These are phyloP conservation scores for Rhabdophis nuchalis DNA, from an alignment of 2,797 vertebrate species.

Conservation along the genomic window DNA sequence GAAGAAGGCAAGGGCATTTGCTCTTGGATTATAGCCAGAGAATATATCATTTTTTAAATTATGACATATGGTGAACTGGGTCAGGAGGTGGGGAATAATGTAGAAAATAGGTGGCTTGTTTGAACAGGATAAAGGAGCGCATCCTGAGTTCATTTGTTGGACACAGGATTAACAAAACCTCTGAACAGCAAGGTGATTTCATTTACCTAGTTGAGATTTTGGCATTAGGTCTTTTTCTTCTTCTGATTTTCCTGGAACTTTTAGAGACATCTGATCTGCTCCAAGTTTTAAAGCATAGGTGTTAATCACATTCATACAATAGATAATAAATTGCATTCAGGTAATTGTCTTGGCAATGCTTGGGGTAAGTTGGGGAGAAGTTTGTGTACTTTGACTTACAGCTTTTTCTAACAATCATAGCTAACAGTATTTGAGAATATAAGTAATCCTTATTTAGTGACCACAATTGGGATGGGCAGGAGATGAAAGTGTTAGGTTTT, in stretches of 20 bases:
- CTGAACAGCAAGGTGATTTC: accelerated
- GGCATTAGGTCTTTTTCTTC: constrained; percentile 26
- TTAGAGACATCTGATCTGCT: not conserved
- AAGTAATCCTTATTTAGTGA: not conserved
- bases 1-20: not conserved
- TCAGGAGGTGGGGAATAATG: not conserved
- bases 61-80: not conserved
- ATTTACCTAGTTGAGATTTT: not conserved
- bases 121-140: constrained; percentile 4
- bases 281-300: not conserved
- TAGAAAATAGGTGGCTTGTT: not conserved
- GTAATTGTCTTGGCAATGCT: not conserved
- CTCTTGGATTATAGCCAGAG: not conserved
- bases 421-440: not conserved
- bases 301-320: not conserved
- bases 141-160: not conserved
- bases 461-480: not conserved
- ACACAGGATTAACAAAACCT: not conserved
- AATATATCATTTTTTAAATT: not conserved
- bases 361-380: not conserved
- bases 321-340: not conserved
- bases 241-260: not conserved
- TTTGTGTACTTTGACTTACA: not conserved
- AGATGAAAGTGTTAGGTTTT: not conserved
- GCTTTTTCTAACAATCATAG: not conserved